Evolutionary conservation across 2,113 vertebrate genomes (phyloP).

Genomic region (Taurulus bubalis): DNA sequence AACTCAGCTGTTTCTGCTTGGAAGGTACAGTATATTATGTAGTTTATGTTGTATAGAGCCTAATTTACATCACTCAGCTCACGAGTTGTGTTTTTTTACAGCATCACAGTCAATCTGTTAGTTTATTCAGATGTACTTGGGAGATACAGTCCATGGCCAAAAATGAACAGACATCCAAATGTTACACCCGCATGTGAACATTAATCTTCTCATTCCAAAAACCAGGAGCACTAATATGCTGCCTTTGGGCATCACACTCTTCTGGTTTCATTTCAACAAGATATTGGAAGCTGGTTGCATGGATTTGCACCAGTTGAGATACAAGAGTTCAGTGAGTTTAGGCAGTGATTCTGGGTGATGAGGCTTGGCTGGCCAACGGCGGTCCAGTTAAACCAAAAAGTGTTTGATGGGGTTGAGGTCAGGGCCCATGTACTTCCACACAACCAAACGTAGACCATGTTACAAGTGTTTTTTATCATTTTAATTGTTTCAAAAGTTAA

Average conservation of each 20-base stretch:
- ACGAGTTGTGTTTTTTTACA: background rate
- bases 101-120: background rate
- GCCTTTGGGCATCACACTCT: background rate
- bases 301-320: slow-evolving; percentile 3
- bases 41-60: slow-evolving; percentile 6
- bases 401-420: slow-evolving; percentile 2
- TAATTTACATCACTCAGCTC: background rate
- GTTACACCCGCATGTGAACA: too few species aligned
- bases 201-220: background rate
- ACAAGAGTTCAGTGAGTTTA: background rate
- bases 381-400: background rate
- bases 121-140: background rate
- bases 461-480: slow-evolving; percentile 13
- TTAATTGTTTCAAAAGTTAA: slow-evolving; percentile 10
- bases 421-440: background rate
- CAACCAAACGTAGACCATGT: background rate
- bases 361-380: background rate
- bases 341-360: background rate
- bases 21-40: slow-evolving; percentile 2
- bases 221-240: background rate
- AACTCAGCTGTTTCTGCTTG: slow-evolving; percentile 19
- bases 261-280: slow-evolving; percentile 4
- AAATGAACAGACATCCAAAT: background rate
- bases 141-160: background rate
- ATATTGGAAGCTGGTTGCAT: background rate